These are phyloP conservation scores for Scolopax bukidnonensis DNA, from an alignment of 2,797 vertebrate species.

Conservation along the genomic window DNA sequence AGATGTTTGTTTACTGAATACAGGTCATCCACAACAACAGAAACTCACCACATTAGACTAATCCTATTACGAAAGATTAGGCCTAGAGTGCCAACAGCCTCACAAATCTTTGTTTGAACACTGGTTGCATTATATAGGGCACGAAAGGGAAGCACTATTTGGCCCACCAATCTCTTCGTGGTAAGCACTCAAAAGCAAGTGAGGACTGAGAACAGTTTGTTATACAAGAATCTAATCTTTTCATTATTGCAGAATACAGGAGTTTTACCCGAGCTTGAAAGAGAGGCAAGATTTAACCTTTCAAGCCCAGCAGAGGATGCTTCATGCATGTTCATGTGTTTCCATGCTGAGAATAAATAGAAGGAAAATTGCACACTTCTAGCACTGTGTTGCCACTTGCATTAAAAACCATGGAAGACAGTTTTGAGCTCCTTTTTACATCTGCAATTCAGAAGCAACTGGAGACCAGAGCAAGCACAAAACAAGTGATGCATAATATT, in stretches of 20 bases:
- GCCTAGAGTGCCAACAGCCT: neutral
- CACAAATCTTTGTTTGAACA: conserved; percentile 35
- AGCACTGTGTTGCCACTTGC: neutral
- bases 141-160: neutral
- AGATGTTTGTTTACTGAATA: conserved; percentile 62
- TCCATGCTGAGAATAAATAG: neutral
- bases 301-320: neutral
- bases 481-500: neutral
- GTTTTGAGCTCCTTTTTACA: neutral
- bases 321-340: neutral
- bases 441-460: neutral
- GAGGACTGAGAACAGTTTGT: neutral
- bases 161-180: neutral
- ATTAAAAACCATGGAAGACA: neutral
- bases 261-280: neutral
- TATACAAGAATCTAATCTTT: conserved; percentile 11
- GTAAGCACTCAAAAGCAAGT: neutral
- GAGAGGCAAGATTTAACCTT: neutral
- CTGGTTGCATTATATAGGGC: conserved; percentile 21
- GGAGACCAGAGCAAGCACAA: neutral
- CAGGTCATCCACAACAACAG: conserved; percentile 41
- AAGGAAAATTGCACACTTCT: neutral
- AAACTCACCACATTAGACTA: conserved; percentile 61
- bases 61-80: conserved; percentile 71
- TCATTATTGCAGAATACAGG: neutral